phyloP scores from a whole-genome alignment of 2,888 invertebrate species.

The Nemurella pictetii region DNA sequence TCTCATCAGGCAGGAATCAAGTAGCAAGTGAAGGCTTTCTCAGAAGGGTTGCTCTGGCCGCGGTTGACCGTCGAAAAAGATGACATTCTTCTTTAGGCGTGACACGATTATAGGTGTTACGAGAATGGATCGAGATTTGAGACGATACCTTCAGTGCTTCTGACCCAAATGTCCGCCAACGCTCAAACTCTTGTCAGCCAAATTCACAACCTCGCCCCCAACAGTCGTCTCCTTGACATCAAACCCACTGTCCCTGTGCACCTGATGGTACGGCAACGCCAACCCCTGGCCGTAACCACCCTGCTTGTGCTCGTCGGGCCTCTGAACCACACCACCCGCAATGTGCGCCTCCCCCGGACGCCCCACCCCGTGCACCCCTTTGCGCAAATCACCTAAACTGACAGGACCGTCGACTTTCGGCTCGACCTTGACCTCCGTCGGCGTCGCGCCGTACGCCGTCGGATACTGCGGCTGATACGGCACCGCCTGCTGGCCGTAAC shows the following conservation, averaged over 20 bases:
- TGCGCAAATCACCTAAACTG: background rate
- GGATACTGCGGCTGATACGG: background rate
- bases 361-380: background rate
- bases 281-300: background rate
- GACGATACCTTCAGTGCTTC: background rate
- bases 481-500: background rate
- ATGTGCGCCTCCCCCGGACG: too few species aligned
- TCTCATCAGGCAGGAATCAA: too few species aligned
- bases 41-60: too few species aligned
- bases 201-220: background rate
- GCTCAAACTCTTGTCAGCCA: background rate
- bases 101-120: too few species aligned
- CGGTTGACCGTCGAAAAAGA: too few species aligned
- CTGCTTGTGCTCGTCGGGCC: background rate
- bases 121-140: too few species aligned
- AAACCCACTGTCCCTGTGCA: background rate
- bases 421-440: background rate
- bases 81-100: too few species aligned
- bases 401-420: background rate
- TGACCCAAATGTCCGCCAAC: background rate
- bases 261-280: background rate
- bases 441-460: background rate
- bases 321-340: too few species aligned
- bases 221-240: background rate
- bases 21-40: too few species aligned